Conservation (phyloP, 1,140 invertebrate genomes). For the Neomicropteryx cornuta region DNA sequence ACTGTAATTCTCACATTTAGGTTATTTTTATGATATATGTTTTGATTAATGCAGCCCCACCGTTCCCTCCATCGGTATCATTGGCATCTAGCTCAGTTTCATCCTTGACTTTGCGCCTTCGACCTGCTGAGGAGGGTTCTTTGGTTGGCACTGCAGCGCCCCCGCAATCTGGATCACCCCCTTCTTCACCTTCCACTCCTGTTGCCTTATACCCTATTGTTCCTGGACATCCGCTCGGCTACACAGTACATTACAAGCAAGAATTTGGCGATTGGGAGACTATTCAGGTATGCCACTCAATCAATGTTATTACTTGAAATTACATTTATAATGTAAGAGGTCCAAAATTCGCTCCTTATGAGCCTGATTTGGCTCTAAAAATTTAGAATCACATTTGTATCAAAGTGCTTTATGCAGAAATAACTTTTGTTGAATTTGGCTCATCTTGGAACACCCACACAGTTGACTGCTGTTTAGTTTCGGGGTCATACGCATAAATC, state of each 20-base stretch:
- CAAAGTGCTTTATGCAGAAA: too few relatives aligned
- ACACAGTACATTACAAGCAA: slow-evolving; percentile 84
- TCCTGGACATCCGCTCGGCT: slow-evolving; percentile 70
- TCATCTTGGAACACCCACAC: too few relatives aligned
- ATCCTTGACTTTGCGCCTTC: slow-evolving; percentile 63
- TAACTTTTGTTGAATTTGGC: too few relatives aligned
- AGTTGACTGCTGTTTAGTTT: too few relatives aligned
- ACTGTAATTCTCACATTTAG: too few relatives aligned
- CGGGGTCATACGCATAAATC: too few relatives aligned
- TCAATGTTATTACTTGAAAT: too few relatives aligned
- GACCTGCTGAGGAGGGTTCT: too few relatives aligned
- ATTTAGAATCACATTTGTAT: too few relatives aligned
- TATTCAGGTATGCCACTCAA: slow-evolving; percentile 59
- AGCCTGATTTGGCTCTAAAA: too few relatives aligned
- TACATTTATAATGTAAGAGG: too few relatives aligned
- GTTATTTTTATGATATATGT: slow-evolving; percentile 13
- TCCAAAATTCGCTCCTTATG: too few relatives aligned
- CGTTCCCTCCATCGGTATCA: slow-evolving; percentile 69
- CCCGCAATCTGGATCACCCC: slow-evolving; percentile 66
- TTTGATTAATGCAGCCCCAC: slow-evolving; percentile 50
- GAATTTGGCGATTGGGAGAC: slow-evolving; percentile 91
- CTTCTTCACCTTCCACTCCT: slow-evolving; percentile 68
- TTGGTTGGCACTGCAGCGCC: slow-evolving; percentile 67
- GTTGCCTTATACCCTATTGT: slow-evolving; percentile 52
- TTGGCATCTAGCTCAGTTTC: slow-evolving; percentile 76